Evolutionary conservation across 2,888 invertebrate species (phyloP).

Genomic region (Zaprionus lineosus): DNA sequence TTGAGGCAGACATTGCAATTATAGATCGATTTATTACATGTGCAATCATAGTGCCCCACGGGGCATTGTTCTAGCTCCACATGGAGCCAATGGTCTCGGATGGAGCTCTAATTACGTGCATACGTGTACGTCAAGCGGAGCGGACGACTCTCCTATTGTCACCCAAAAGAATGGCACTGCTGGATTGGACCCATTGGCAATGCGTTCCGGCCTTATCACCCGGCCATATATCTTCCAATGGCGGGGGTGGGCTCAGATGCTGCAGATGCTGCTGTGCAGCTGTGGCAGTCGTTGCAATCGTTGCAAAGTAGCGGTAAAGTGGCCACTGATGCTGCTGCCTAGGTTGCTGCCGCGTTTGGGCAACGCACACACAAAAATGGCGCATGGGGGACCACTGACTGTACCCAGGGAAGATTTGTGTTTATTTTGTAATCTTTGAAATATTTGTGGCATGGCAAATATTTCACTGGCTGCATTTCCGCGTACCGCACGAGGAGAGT

Average conservation of each 20-base stretch:
- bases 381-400: constrained; percentile 34
- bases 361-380: constrained; percentile 43
- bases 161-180: constrained; percentile 38
- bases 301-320: constrained; percentile 52
- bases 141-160: constrained; percentile 37
- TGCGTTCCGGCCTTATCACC: constrained; percentile 46
- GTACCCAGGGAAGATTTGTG: constrained; percentile 63
- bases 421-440: constrained; percentile 77
- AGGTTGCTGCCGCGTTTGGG: constrained; percentile 15
- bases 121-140: constrained; percentile 23
- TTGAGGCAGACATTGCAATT: constrained; percentile 65
- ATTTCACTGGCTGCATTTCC: constrained; percentile 67
- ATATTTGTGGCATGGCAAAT: constrained; percentile 78
- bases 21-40: constrained; percentile 74
- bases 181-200: constrained; percentile 17
- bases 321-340: constrained; percentile 43
- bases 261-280: constrained; percentile 25
- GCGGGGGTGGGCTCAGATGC: constrained; percentile 43
- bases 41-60: constrained; percentile 28
- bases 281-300: constrained; percentile 15
- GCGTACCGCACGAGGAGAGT: constrained; percentile 35
- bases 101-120: constrained; percentile 47
- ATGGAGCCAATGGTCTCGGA: constrained; percentile 21
- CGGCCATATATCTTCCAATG: constrained; percentile 43
- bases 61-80: constrained; percentile 48